A percentile compares a stretch with the other conserved stretches of the same genome.
Evolutionary conservation across 1,140 invertebrate species (phyloP).

Genomic region (Ptiloglossa arizonensis): DNA sequence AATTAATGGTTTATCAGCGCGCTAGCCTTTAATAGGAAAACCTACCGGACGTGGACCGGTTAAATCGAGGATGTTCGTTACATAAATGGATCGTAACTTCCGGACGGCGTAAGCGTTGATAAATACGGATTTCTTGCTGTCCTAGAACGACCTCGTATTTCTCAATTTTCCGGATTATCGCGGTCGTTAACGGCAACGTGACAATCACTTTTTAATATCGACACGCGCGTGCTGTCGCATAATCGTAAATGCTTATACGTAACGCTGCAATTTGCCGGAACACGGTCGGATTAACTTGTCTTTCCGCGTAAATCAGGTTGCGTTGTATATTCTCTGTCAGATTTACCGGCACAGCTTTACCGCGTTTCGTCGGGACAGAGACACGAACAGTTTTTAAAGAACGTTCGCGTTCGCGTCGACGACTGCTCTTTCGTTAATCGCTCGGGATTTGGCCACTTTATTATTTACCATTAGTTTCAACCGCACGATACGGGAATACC

Average conservation of each 20-base stretch:
- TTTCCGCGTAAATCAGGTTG: neutral
- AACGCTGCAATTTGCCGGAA: neutral
- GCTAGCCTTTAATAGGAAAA: slow-evolving; percentile 19
- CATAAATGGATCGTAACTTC: slow-evolving; percentile 40
- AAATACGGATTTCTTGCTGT: slow-evolving; percentile 10
- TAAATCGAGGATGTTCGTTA: slow-evolving; percentile 37
- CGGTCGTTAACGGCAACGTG: neutral
- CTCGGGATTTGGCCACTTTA: neutral
- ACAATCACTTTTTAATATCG: neutral
- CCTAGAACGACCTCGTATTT: neutral
- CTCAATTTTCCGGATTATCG: slow-evolving; percentile 14
- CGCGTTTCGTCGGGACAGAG: neutral
- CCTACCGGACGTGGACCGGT: neutral
- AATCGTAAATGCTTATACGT: neutral
- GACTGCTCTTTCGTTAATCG: neutral
- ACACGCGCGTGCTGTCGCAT: too few relatives aligned
- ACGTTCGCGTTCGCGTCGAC: neutral
- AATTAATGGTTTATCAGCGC: slow-evolving; percentile 57
- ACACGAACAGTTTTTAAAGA: neutral
- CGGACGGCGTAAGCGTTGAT: neutral
- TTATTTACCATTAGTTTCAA: too few relatives aligned
- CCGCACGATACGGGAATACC: too few relatives aligned
- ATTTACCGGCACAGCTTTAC: neutral
- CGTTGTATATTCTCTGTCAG: neutral
- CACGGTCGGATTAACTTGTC: neutral